Conservation (phyloP, 2,113 vertebrate genomes). For the Dascyllus trimaculatus region DNA sequence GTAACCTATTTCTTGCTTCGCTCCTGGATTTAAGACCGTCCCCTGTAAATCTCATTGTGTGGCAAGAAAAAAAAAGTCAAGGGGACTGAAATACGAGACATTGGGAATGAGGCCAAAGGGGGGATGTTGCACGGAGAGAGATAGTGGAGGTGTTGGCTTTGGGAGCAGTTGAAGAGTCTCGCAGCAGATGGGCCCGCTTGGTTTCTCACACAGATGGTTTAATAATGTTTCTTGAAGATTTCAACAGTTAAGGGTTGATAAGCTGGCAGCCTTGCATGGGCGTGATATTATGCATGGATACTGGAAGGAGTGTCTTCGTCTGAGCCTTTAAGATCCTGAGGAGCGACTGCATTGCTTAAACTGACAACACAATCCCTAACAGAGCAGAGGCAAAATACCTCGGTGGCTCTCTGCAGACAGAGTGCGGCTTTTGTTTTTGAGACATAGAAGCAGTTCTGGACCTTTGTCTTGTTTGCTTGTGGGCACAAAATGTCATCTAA, state of each 20-base stretch:
- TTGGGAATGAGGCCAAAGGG: slow-evolving; percentile 39
- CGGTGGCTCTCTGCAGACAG: not conserved
- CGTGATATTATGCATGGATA: slow-evolving; percentile 18
- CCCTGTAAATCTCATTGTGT: slow-evolving; percentile 52
- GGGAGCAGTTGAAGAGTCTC: slow-evolving; percentile 22
- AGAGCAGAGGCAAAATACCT: slow-evolving; percentile 16
- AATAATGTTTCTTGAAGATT: slow-evolving; percentile 51
- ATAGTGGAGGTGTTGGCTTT: slow-evolving; percentile 42
- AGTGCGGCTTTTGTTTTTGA: not conserved
- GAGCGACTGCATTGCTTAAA: slow-evolving; percentile 5
- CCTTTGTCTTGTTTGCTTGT: not conserved
- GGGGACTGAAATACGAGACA: slow-evolving; percentile 42
- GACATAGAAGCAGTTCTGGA: not conserved
- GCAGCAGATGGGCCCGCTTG: slow-evolving; percentile 44
- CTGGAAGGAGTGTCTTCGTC: slow-evolving; percentile 15
- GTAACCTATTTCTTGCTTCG: slow-evolving; percentile 56
- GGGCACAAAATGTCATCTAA: slow-evolving; percentile 12
- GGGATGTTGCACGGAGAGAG: slow-evolving; percentile 15
- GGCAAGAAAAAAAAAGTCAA: slow-evolving; percentile 18
- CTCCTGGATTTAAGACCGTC: slow-evolving; percentile 48
- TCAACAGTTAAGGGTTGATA: slow-evolving; percentile 53
- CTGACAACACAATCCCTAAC: slow-evolving; percentile 7
- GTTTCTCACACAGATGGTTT: slow-evolving; percentile 40
- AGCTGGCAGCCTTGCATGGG: slow-evolving; percentile 30
- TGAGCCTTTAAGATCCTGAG: slow-evolving; percentile 9